phyloP scores from a whole-genome alignment of 2,113 vertebrate species.

The Epinephelus fuscoguttatus region DNA sequence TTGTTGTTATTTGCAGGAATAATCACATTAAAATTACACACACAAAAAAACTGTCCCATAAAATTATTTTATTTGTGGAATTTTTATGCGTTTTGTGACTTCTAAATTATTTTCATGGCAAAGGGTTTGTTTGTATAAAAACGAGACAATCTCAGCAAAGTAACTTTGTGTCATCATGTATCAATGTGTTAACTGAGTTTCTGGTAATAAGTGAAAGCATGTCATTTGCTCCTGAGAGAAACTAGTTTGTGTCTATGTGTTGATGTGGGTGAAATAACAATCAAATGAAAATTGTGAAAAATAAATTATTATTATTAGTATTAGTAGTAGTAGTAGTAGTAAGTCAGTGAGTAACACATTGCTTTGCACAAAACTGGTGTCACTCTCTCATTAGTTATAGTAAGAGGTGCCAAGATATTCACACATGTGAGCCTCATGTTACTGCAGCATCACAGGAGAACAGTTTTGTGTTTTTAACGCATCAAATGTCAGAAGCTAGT shows the following conservation, averaged over 20 bases:
- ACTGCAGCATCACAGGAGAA: background rate
- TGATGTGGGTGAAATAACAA: background rate
- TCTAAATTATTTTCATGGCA: background rate
- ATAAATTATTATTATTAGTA: background rate
- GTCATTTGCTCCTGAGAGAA: background rate
- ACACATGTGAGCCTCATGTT: background rate
- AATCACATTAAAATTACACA: background rate
- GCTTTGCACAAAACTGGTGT: background rate
- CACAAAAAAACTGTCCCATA: too few relatives aligned
- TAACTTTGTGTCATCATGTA: background rate
- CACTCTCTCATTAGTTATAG: too few relatives aligned
- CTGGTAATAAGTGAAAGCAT: background rate
- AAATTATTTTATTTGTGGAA: background rate
- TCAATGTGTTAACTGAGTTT: background rate
- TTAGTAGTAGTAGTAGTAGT: too few relatives aligned
- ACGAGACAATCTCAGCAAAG: background rate
- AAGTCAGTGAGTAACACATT: background rate
- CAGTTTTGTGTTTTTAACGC: background rate
- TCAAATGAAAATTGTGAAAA: background rate
- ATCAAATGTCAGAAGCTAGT: background rate
- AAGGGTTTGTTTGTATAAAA: background rate
- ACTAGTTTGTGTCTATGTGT: background rate
- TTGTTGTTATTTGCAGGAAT: background rate
- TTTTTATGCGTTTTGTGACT: background rate
- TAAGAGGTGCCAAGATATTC: too few relatives aligned